Conservation (phyloP, 2,113 vertebrate genomes). For the Hippocampus mohnikei region DNA sequence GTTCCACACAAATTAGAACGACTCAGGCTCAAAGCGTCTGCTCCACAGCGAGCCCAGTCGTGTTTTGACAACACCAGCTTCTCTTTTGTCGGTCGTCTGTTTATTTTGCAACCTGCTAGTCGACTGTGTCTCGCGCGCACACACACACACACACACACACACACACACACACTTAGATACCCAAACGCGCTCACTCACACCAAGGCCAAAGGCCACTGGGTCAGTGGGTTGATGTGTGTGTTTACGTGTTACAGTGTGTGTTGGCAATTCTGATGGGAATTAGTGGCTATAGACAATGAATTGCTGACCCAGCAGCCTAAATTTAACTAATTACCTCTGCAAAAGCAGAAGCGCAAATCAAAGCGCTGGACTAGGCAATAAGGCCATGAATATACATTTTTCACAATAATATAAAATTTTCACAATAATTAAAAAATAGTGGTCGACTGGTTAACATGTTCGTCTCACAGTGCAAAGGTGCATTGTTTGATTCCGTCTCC, state of each 20-base stretch:
- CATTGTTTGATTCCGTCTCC: too few species aligned
- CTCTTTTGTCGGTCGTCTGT: slow-evolving; percentile 73
- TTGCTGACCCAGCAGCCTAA: neutral
- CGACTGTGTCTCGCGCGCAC: slow-evolving; percentile 40
- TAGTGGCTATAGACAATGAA: neutral
- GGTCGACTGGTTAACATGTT: too few species aligned
- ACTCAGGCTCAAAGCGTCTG: neutral
- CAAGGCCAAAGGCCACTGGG: slow-evolving; percentile 45
- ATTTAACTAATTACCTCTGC: neutral
- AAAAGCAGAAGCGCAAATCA: neutral
- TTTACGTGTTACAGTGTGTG: slow-evolving; percentile 13
- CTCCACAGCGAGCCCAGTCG: slow-evolving; percentile 16
- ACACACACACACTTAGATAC: neutral
- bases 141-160: neutral
- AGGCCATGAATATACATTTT: too few species aligned
- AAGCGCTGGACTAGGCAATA: neutral
- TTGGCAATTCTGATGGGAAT: slow-evolving; percentile 6
- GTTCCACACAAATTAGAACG: slow-evolving; percentile 7
- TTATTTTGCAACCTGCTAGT: slow-evolving; percentile 78
- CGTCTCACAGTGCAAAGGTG: too few species aligned
- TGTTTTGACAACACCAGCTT: slow-evolving; percentile 75
- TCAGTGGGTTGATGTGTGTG: slow-evolving; percentile 30
- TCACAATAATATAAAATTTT: too few species aligned
- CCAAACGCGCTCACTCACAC: slow-evolving; percentile 6
- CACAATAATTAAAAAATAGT: too few species aligned